Percentiles rank a stretch among this genome's conserved stretches.
phyloP scores from a whole-genome alignment of 2,113 vertebrate genomes.

The Dicrurus megarhynchus region DNA sequence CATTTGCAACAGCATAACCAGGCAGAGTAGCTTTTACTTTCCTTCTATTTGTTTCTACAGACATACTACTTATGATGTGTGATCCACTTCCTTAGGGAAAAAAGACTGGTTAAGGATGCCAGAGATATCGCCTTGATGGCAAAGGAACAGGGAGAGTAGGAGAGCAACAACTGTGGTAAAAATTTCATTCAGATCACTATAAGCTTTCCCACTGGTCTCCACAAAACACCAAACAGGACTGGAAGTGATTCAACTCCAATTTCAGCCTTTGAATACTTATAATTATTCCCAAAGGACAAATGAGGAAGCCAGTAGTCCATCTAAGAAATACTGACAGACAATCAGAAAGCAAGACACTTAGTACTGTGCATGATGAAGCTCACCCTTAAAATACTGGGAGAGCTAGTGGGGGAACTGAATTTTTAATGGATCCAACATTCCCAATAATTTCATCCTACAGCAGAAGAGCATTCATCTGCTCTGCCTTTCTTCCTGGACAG shows the following conservation, averaged over 20 bases:
- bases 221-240: background rate
- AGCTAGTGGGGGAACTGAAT: background rate
- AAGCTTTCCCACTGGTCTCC: background rate
- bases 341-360: background rate
- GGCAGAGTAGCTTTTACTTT: background rate
- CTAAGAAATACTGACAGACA: background rate
- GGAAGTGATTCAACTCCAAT: background rate
- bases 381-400: background rate
- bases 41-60: background rate
- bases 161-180: background rate
- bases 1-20: background rate
- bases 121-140: background rate
- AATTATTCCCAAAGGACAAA: background rate
- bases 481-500: background rate
- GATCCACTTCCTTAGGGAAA: background rate
- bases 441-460: background rate
- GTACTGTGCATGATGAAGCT: background rate
- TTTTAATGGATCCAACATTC: background rate
- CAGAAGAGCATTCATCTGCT: background rate
- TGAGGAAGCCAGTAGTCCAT: background rate
- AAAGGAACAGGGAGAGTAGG: background rate
- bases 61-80: background rate
- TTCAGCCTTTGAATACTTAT: background rate
- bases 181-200: background rate
- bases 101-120: background rate